Evolutionary conservation across 2,888 invertebrate species (phyloP), one percentile per base, ranked within the genome.

Genomic region (Phanerotoma sp.): DNA sequence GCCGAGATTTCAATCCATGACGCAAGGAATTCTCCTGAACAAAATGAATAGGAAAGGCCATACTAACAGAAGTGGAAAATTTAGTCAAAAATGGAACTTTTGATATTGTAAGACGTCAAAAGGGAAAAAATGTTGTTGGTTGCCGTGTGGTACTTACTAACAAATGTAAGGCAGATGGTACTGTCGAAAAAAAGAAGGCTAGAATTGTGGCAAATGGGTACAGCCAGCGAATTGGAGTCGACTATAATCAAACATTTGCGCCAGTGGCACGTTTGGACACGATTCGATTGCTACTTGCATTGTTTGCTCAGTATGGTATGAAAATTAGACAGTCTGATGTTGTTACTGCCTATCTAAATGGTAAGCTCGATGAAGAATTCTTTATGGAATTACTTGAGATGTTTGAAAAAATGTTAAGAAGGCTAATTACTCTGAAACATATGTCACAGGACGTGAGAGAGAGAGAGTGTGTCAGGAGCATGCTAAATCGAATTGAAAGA

Each of bases 301-400:
- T 46, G 1, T 13, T 20, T 15, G 46, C 28, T 3, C 20, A 45
- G 10, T 21, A 28, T 15, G 21, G 15, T n/a, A 22, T 38, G 28
- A 41, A 37, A 15, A 48, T 54, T 18, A 7, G 40, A 5, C 57
- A 60, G 13, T 16, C 58, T 5, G 58, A 61, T 21, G 45, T 61
- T 0, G 45, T 41, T 2, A 47, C 56, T 3, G 58, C 61, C 1
- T 58, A 51, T 38, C 25, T 58, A 2, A 56, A 58, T n/a, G 56
- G 58, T 2, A 4, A 7, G 3, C 16, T 58, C 2, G 37, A 60
- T 2, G 57, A 60, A 37, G 22, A 37, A 1, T 32, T 60, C 1
- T 30, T 15, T 11, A 60, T 51, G 56, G 38, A 56, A 18, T 7
- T 42, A 15, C 56, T 57, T 1, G 52, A 54, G 15, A n/a, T 41